Evolutionary conservation across 2,888 invertebrate species (phyloP), one percentile per base, ranked within the genome.

Genomic region (Idaea dimidiata): DNA sequence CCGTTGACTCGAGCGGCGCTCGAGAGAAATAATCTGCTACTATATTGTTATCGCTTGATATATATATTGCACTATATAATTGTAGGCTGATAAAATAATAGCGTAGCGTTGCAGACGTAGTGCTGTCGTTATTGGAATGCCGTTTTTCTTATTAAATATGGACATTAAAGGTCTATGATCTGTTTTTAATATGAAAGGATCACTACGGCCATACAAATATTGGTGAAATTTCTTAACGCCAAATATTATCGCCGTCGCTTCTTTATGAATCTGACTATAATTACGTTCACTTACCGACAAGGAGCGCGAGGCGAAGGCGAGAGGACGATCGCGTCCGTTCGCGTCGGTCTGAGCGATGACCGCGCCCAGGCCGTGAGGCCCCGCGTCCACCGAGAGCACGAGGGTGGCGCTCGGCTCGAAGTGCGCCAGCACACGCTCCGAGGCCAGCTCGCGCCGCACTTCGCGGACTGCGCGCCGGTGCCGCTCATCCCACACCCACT

Each of bases 201-300:
- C 61, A 0, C 59, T 8, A 1, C 64, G 59, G n/a, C 69, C 69
- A 54, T 69, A 72, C 10, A 74, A 16, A 65, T 70, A 72, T 60
- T 71, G 69, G 17, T 73, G 70, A 43, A 70, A 73, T 0, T 33
- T 31, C n/a, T 62, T 64, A 1, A 70, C 67, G 3, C 65, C 68
- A 31, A 66, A 69, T 43, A 54, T 54, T 54, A 54, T 66, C 0
- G 66, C 64, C 1, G 66, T 62, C 0, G 66, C 66, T 54, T 67
- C 66, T 16, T 67, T 67, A 18, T 68, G 62, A 1, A 65, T 58
- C 17, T 68, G 66, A 43, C 66, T 64, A 31, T 67, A 67, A 32
- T 60, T 60, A 31, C n/a, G 24, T 33, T 60, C 60, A 32, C 56
- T 56, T 3, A 16, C 16, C 2, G 60, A 17, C 0, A 60, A 18